Evolutionary conservation across 1,140 invertebrate genomes (phyloP).

Genomic region (Pemphigus obesinymphae): DNA sequence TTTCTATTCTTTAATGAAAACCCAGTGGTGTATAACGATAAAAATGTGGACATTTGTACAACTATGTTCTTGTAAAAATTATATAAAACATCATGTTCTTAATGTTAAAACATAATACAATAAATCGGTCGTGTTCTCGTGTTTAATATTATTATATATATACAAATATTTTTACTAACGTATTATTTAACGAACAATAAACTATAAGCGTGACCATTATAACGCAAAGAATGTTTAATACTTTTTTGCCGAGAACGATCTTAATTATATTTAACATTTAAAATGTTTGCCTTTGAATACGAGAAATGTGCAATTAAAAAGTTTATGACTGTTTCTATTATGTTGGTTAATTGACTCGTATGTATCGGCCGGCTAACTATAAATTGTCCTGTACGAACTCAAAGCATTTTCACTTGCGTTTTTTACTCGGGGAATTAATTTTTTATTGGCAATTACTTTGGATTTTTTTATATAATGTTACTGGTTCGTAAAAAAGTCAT

Average conservation of each 20-base stretch:
- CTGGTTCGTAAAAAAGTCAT: not conserved
- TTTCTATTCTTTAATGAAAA: too few species aligned
- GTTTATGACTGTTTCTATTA: not conserved
- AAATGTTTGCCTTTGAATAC: not conserved
- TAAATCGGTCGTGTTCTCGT: not conserved
- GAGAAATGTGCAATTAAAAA: not conserved
- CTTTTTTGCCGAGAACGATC: not conserved
- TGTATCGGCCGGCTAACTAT: not conserved
- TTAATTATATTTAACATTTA: not conserved
- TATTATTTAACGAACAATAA: not conserved
- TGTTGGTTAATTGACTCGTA: not conserved
- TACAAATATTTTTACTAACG: not conserved
- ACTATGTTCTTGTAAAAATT: too few species aligned
- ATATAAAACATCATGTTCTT: too few species aligned
- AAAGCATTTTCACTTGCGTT: not conserved
- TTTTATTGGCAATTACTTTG: not conserved
- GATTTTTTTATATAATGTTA: not conserved
- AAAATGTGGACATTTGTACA: too few species aligned
- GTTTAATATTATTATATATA: too few species aligned
- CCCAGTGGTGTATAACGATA: too few species aligned
- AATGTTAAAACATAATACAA: too few species aligned
- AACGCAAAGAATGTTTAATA: not conserved
- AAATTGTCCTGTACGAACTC: not conserved
- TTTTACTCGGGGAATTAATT: not conserved
- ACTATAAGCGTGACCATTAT: not conserved